A percentile compares a stretch with the other conserved stretches of the same genome.
These are phyloP conservation scores for Bruchidius siliquastri DNA, from an alignment of 2,888 invertebrate species.

Conservation along the genomic window DNA sequence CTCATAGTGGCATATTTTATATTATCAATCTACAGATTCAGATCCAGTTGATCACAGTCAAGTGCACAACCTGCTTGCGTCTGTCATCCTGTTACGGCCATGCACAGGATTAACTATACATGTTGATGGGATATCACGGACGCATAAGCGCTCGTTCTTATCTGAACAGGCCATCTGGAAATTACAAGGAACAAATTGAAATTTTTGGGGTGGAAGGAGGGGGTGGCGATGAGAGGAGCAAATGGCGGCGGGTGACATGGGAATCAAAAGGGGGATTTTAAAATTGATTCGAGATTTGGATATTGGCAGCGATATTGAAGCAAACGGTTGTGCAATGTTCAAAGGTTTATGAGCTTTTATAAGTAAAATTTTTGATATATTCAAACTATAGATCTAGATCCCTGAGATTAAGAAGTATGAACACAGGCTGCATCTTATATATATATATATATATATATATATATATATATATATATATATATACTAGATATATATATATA, in stretches of 20 bases:
- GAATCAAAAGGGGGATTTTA: neutral
- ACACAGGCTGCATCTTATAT: no score
- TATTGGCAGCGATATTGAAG: neutral
- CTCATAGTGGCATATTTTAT: no score
- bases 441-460: no score
- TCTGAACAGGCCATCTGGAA: conserved; percentile 22
- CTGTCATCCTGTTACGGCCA: neutral
- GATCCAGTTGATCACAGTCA: neutral
- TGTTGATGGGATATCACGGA: neutral
- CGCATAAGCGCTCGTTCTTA: neutral
- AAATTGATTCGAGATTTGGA: neutral
- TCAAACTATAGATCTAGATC: no score
- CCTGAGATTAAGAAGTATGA: no score
- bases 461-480: no score
- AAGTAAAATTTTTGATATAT: no score
- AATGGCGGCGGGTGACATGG: neutral
- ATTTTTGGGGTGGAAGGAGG: conserved; percentile 5
- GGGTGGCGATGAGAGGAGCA: conserved; percentile 6
- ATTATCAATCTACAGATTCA: no score
- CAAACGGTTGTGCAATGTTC: neutral
- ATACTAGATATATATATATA: no score
- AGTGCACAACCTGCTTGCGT: neutral
- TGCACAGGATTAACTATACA: neutral
- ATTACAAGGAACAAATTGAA: conserved; percentile 25
- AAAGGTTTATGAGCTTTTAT: no score